Percentiles rank a stretch among this genome's conserved stretches.
phyloP scores from a whole-genome alignment of 2,113 vertebrate genomes.

The Nothobranchius kuhntae region DNA sequence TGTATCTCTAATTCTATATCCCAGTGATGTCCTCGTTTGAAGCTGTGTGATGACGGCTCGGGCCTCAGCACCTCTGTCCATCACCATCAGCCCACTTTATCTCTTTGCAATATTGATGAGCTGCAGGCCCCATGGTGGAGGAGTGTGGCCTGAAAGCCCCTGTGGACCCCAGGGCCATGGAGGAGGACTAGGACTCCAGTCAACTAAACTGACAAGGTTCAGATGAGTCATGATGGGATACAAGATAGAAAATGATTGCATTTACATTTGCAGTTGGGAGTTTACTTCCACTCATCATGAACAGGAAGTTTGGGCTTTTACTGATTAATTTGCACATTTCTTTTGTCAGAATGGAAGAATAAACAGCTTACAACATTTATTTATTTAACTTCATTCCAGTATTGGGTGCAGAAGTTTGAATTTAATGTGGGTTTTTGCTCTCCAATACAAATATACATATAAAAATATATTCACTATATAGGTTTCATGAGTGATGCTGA shows the following conservation, averaged over 20 bases:
- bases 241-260: no score
- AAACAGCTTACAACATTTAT: no score
- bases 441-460: no score
- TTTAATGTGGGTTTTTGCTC: no score
- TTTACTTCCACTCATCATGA: no score
- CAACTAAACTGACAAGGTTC: not conserved
- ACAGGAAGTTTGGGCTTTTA: no score
- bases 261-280: no score
- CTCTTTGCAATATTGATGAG: slow-evolving; percentile 77
- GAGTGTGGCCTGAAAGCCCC: slow-evolving; percentile 65
- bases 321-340: no score
- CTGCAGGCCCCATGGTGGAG: slow-evolving; percentile 31
- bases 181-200: slow-evolving; percentile 17
- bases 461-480: no score
- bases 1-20: slow-evolving; percentile 59
- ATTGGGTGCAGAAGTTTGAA: no score
- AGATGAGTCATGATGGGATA: not conserved
- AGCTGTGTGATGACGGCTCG: slow-evolving; percentile 54
- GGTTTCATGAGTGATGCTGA: no score
- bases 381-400: no score
- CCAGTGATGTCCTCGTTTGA: slow-evolving; percentile 38
- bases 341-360: not conserved
- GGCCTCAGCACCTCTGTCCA: slow-evolving; percentile 44
- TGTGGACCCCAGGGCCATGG: slow-evolving; percentile 24
- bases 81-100: slow-evolving; percentile 63